Conservation (phyloP, 2,113 vertebrate genomes). For the Cygnus buccinator region DNA sequence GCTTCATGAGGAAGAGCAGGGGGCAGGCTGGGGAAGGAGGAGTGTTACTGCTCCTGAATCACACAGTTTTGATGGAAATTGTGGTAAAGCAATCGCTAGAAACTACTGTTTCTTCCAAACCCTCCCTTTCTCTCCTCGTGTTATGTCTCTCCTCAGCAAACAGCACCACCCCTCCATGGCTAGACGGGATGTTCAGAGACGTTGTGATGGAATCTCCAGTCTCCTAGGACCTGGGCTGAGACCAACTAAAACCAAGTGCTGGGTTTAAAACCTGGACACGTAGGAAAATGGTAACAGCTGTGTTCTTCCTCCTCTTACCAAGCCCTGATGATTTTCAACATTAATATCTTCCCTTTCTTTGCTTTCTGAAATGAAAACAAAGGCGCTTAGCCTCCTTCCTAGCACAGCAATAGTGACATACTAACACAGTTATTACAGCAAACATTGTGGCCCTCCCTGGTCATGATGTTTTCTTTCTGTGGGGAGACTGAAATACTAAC, state of each 20-base stretch:
- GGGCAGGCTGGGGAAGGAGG: background rate
- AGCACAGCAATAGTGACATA: constrained; percentile 32
- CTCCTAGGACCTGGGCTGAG: background rate
- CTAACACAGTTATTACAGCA: constrained; percentile 70
- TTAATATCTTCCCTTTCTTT: constrained; percentile 9
- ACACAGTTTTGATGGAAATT: background rate
- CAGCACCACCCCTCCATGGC: background rate
- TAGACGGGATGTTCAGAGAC: background rate
- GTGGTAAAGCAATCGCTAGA: background rate
- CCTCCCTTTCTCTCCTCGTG: background rate
- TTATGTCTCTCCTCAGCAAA: constrained; percentile 14
- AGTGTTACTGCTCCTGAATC: background rate
- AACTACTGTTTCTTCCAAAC: background rate
- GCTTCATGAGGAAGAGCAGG: background rate
- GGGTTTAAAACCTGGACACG: background rate
- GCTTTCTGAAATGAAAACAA: constrained; percentile 26
- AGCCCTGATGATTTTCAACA: background rate
- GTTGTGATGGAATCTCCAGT: constrained; percentile 17
- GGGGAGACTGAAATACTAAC: constrained; percentile 69
- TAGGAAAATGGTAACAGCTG: background rate
- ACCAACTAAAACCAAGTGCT: background rate
- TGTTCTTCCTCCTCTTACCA: background rate
- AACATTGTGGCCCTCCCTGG: constrained; percentile 52
- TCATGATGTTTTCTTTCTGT: constrained; percentile 66
- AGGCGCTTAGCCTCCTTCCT: constrained; percentile 17